Percentiles rank a stretch among this genome's conserved stretches.
phyloP scores from a whole-genome alignment of 2,797 vertebrate species.

The Allobates femoralis region DNA sequence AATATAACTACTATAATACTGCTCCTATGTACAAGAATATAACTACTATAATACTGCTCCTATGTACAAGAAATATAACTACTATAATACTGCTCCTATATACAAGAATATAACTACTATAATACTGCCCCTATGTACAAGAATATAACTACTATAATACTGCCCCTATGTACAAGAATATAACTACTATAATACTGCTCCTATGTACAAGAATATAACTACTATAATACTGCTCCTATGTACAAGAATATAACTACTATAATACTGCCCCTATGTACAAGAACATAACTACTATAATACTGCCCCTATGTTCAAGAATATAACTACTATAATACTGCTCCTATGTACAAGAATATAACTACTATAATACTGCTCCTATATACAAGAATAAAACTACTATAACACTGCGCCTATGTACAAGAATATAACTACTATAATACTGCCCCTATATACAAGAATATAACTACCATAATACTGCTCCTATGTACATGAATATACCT shows the following conservation, averaged over 20 bases:
- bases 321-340: constrained; percentile 1
- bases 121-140: constrained; percentile 7
- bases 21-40: constrained; percentile 2
- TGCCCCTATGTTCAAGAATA: not conserved
- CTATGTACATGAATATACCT: not conserved
- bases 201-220: constrained; percentile 12
- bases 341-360: constrained; percentile 19
- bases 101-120: constrained; percentile 24
- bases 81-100: not conserved
- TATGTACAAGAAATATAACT: constrained; percentile 13
- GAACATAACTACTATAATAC: constrained; percentile 15
- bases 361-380: not conserved
- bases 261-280: constrained; percentile 10
- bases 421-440: constrained; percentile 24
- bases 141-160: constrained; percentile 29
- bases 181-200: constrained; percentile 14
- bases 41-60: constrained; percentile 11
- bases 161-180: constrained; percentile 8
- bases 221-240: constrained; percentile 8
- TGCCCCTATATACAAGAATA: not conserved
- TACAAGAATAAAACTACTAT: constrained; percentile 15
- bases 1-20: constrained; percentile 18
- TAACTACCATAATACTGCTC: not conserved
- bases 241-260: constrained; percentile 15
- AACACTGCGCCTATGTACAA: not conserved